Percentiles rank a stretch among this genome's conserved stretches.
Evolutionary conservation across 30 jellyfish, hydroid and myxozoan species (phyloP).

Genomic region (Turritopsis rubra): DNA sequence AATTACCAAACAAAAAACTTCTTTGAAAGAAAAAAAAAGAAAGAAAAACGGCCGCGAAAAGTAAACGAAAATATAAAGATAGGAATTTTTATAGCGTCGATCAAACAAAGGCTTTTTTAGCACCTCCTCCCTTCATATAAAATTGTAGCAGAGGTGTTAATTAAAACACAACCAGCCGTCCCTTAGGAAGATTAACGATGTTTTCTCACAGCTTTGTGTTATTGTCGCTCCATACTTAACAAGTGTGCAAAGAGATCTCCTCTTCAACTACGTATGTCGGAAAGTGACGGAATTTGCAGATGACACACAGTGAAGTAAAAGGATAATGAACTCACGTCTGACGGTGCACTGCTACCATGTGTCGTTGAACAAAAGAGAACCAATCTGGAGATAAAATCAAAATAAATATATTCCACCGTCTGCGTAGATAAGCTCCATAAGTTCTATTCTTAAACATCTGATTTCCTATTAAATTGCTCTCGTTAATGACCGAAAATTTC

Average conservation of each 20-base stretch:
- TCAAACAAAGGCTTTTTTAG: neutral
- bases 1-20: neutral
- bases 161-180: neutral
- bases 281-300: too few species aligned
- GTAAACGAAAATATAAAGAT: neutral
- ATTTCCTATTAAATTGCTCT: neutral
- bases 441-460: neutral
- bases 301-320: neutral
- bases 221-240: neutral
- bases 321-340: neutral
- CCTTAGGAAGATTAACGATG: neutral
- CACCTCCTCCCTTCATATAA: neutral
- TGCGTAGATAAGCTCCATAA: neutral
- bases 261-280: too few species aligned
- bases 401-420: neutral
- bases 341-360: neutral
- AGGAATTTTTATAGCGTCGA: neutral
- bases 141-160: neutral
- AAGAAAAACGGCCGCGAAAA: neutral
- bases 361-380: neutral
- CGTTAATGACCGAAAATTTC: neutral
- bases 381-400: neutral
- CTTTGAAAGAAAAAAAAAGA: neutral
- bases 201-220: neutral
- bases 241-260: neutral